Conservation (phyloP, 2,888 invertebrate genomes). For the Cerastis rubricosa region DNA sequence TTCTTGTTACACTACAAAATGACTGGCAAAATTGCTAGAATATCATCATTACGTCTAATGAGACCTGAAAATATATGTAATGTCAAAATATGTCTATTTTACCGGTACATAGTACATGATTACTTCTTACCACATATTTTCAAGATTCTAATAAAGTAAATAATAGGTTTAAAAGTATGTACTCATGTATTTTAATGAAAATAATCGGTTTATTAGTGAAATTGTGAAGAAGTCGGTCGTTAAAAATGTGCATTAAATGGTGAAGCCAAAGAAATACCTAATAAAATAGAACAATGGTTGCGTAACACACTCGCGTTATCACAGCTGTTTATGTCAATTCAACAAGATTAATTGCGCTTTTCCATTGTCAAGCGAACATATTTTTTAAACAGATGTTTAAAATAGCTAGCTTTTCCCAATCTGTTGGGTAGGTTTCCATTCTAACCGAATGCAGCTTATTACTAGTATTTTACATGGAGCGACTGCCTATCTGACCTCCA, state of each 20-base stretch:
- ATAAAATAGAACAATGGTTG: neutral
- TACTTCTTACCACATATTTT: neutral
- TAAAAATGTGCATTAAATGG: neutral
- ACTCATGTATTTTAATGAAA: slow-evolving; percentile 9
- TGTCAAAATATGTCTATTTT: neutral
- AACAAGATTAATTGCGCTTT: too few relatives aligned
- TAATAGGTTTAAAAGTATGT: slow-evolving; percentile 8
- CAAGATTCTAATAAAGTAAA: neutral
- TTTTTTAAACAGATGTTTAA: too few relatives aligned
- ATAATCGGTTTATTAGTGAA: neutral
- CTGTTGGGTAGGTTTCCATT: too few relatives aligned
- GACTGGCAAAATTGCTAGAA: neutral
- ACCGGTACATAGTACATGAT: neutral
- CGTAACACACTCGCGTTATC: neutral
- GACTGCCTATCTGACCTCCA: too few relatives aligned
- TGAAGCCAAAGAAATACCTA: neutral
- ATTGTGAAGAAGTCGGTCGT: neutral
- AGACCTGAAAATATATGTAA: neutral
- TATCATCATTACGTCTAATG: neutral
- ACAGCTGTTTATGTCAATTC: neutral
- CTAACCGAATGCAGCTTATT: too few relatives aligned
- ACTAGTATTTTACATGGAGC: too few relatives aligned
- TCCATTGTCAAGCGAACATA: too few relatives aligned
- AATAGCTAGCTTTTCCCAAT: too few relatives aligned
- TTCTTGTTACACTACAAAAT: too few relatives aligned